Conservation (phyloP, 2,113 vertebrate species). For the Coturnix japonica region DNA sequence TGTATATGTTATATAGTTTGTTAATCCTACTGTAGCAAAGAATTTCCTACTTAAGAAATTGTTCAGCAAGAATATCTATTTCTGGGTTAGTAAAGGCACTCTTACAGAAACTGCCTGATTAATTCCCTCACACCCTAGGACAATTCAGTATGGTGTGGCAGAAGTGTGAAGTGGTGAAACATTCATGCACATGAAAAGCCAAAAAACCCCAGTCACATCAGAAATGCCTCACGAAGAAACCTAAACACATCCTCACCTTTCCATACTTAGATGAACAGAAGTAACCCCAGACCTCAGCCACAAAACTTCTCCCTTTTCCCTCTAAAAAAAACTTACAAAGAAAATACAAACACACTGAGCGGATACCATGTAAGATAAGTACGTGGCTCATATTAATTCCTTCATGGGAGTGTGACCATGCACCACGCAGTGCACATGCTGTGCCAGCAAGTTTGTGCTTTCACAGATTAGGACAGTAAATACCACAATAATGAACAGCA, state of each 20-base stretch:
- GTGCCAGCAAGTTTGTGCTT: neutral
- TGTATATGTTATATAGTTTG: neutral
- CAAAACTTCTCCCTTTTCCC: neutral
- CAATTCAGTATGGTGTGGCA: neutral
- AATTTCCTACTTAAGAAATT: neutral
- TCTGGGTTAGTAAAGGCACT: neutral
- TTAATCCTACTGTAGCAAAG: neutral
- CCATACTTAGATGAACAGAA: neutral
- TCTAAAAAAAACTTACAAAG: neutral
- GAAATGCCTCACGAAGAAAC: neutral
- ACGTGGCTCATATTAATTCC: neutral
- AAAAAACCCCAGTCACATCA: neutral
- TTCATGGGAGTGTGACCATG: fast-evolving
- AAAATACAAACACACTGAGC: neutral
- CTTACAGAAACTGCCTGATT: neutral
- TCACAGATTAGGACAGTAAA: neutral
- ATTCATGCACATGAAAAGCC: neutral
- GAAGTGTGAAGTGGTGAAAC: neutral
- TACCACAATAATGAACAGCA: neutral
- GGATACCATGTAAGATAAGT: neutral
- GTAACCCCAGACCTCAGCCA: neutral
- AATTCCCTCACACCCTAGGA: neutral
- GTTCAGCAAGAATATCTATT: neutral
- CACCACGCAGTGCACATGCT: neutral
- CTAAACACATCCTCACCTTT: neutral